A percentile compares a stretch with the other conserved stretches of the same genome.
Conservation (phyloP, 2,113 vertebrate genomes). For the Clarias magur region DNA sequence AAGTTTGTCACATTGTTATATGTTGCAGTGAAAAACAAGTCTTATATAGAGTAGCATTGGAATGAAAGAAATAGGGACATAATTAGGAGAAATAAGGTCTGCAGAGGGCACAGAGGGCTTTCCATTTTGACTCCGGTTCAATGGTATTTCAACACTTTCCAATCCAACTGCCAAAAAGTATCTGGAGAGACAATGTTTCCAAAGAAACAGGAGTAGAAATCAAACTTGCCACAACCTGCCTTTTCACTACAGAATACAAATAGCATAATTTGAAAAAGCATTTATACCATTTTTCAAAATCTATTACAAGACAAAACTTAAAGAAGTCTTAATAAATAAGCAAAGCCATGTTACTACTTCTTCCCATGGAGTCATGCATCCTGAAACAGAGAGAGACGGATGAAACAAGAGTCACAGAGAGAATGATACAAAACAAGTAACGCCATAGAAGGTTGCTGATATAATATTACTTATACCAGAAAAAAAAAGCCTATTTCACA, state of each 20-base stretch:
- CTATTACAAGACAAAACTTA: not conserved
- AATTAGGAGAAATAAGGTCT: not conserved
- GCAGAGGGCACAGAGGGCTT: not conserved
- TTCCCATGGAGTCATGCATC: not conserved
- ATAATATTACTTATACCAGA: not conserved
- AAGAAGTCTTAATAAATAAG: not conserved
- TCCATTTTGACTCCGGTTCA: not conserved
- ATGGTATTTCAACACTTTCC: not conserved
- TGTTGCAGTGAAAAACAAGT: slow-evolving; percentile 39
- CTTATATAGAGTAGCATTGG: slow-evolving; percentile 48
- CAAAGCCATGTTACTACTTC: not conserved
- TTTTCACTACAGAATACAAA: not conserved
- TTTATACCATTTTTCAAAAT: not conserved
- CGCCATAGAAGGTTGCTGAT: not conserved
- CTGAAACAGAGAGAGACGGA: not conserved
- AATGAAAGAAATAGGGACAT: not conserved
- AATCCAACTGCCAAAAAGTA: not conserved
- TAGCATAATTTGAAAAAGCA: not conserved
- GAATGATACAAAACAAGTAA: not conserved
- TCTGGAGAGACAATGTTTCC: not conserved
- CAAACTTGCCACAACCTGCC: not conserved
- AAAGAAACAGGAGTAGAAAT: not conserved
- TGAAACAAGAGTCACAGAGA: not conserved
- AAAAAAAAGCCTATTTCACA: slow-evolving; percentile 42
- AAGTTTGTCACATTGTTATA: slow-evolving; percentile 45